Evolutionary conservation across 1,140 invertebrate species (phyloP), one percentile per base, ranked within the genome.

Genomic region (Eriosoma lanigerum): DNA sequence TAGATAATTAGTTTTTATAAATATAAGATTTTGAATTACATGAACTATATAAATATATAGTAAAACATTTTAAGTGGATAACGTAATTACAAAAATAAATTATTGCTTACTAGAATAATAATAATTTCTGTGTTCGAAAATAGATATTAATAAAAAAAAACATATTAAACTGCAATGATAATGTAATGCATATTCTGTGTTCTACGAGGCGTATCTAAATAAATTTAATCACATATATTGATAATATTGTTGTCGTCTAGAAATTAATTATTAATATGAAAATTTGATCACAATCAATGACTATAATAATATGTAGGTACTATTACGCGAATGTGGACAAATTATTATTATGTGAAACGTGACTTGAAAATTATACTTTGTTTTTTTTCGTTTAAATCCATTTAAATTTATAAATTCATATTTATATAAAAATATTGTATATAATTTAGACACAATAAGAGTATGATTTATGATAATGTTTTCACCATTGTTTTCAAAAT

Each of bases 361-460:
- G 64, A 68, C 21, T 48, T 17, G 64, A 48, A 24, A 44, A 48
- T 68, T 46, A 68, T 68, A 68, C 44, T 48, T 68, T 17, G 21
- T 46, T 24, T 48, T 26, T 46, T 24, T 48, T 26, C 12, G 17
- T 68, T 68, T 46, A 24, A 68, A 68, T 68, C 21, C 6, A 48
- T 68, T 68, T 68, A 48, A 46, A 68, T 68, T 21, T 13, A 48
- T 24, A 6, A 17, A 38, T 38, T 66, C n/a, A 13, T 66, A 46
- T 6, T 13, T 26, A 48, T 24, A 24, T 1, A 46, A 68, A 24
- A 8, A 68, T 29, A 32, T 44, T 48, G 13, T 48, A 26, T 24
- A 26, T 8, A 68, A 46, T 46, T 66, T 21, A 66, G 10, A 66
- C 38, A 44, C 4, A 66, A 66, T 46, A 66, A 21, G 5, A 32